Conservation (phyloP, 2,888 invertebrate genomes). For the Dynastes tityus region DNA sequence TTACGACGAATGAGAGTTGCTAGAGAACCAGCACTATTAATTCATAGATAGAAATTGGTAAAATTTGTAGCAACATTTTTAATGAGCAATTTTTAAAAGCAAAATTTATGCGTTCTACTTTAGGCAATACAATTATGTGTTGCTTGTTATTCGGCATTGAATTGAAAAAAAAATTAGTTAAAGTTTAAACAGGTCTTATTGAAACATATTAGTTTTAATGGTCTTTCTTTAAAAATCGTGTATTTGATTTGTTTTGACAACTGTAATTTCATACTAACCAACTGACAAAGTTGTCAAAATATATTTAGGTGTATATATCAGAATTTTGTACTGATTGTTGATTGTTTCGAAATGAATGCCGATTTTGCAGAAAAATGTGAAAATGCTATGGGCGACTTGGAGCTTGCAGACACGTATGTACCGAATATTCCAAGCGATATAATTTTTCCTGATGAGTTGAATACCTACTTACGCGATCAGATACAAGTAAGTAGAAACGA, state of each 20-base stretch:
- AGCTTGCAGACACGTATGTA: slow-evolving; percentile 53
- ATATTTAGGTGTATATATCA: not conserved
- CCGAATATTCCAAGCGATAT: slow-evolving; percentile 69
- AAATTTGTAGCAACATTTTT: too few species aligned
- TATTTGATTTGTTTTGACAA: not conserved
- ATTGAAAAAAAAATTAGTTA: too few species aligned
- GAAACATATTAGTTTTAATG: too few species aligned
- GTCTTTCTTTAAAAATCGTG: too few species aligned
- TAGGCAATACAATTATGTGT: too few species aligned
- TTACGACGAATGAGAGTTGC: too few species aligned
- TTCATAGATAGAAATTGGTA: too few species aligned
- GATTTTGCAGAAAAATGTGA: slow-evolving; percentile 27
- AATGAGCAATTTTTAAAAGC: too few species aligned
- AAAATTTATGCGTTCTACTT: too few species aligned
- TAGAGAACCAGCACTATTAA: too few species aligned
- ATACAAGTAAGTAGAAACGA: slow-evolving; percentile 70
- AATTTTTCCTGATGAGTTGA: slow-evolving; percentile 76
- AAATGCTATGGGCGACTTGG: slow-evolving; percentile 51
- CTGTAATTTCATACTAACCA: not conserved
- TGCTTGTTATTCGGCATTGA: too few species aligned
- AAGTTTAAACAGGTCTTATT: too few species aligned
- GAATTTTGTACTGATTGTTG: not conserved
- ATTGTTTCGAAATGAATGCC: slow-evolving; percentile 14
- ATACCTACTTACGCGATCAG: slow-evolving; percentile 75
- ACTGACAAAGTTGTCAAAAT: not conserved